Conservation (phyloP, 2,888 invertebrate species). For the Mimumesa dahlbomi region DNA sequence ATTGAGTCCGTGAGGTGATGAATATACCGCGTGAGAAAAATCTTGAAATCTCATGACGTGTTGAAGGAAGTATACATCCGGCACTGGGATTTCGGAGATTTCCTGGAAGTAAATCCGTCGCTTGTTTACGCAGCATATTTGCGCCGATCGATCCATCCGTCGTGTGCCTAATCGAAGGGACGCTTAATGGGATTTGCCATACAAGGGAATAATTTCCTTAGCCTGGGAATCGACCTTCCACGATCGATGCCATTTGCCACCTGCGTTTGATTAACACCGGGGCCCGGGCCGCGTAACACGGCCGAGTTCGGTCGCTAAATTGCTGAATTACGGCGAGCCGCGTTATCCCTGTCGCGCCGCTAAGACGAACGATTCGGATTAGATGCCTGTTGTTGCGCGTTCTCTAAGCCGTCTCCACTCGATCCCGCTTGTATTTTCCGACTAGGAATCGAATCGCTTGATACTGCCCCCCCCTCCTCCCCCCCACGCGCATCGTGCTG, state of each 20-base stretch:
- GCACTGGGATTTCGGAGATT: slow-evolving; percentile 59
- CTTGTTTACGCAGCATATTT: slow-evolving; percentile 68
- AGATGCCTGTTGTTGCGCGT: no score
- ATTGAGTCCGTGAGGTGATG: no score
- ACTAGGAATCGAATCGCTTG: not conserved
- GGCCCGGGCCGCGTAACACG: slow-evolving; percentile 41
- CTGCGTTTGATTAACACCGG: slow-evolving; percentile 66
- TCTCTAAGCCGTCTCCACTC: no score
- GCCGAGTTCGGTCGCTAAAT: slow-evolving; percentile 45
- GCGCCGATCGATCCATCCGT: slow-evolving; percentile 61
- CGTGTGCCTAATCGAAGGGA: slow-evolving; percentile 63
- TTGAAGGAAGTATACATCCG: slow-evolving; percentile 9
- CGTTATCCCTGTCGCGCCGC: not conserved
- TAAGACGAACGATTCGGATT: not conserved
- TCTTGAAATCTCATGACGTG: not conserved
- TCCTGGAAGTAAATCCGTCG: slow-evolving; percentile 54
- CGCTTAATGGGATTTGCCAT: slow-evolving; percentile 64
- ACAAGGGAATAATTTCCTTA: slow-evolving; percentile 68
- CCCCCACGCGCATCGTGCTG: no score
- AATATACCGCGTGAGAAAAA: no score
- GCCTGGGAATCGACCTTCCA: slow-evolving; percentile 49
- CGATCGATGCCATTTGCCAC: slow-evolving; percentile 67
- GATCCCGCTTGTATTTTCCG: not conserved
- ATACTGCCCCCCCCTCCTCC: no score
- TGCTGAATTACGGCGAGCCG: slow-evolving; percentile 39